phyloP scores from a whole-genome alignment of 2,797 vertebrate genomes.

The Myiotriccus ornatus region DNA sequence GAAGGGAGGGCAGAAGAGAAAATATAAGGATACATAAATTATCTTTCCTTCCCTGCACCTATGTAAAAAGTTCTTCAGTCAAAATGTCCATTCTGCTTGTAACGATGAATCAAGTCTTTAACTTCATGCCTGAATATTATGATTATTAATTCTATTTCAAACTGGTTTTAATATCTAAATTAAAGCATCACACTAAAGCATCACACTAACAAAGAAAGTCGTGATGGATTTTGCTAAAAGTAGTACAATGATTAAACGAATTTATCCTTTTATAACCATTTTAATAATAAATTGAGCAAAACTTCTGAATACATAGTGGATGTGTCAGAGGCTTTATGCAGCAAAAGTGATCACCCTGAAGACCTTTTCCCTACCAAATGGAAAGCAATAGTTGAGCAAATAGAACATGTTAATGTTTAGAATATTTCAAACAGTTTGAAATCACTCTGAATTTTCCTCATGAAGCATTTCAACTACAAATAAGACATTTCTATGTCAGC shows the following conservation, averaged over 20 bases:
- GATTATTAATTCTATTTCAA: conserved; percentile 48
- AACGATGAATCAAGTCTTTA: neutral
- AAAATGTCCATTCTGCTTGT: neutral
- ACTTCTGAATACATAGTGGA: neutral
- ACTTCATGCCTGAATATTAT: neutral
- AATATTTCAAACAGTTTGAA: neutral
- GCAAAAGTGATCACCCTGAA: neutral
- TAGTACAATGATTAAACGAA: conserved; percentile 25
- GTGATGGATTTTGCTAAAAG: conserved; percentile 45
- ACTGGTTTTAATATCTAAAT: conserved; percentile 44
- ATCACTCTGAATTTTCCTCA: neutral
- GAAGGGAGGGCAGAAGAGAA: neutral
- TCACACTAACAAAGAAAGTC: neutral
- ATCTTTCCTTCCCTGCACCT: neutral
- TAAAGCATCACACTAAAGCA: conserved; percentile 7
- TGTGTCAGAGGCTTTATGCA: neutral
- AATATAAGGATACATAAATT: neutral
- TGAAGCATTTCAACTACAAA: neutral
- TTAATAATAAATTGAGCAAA: conserved; percentile 44
- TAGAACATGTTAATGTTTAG: rapidly evolving
- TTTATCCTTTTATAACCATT: conserved; percentile 38
- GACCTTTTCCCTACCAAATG: neutral
- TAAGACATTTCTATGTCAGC: neutral
- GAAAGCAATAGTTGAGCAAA: neutral
- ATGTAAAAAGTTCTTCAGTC: neutral